phyloP scores from a whole-genome alignment of 2,113 vertebrate species.

The Xiphias gladius region DNA sequence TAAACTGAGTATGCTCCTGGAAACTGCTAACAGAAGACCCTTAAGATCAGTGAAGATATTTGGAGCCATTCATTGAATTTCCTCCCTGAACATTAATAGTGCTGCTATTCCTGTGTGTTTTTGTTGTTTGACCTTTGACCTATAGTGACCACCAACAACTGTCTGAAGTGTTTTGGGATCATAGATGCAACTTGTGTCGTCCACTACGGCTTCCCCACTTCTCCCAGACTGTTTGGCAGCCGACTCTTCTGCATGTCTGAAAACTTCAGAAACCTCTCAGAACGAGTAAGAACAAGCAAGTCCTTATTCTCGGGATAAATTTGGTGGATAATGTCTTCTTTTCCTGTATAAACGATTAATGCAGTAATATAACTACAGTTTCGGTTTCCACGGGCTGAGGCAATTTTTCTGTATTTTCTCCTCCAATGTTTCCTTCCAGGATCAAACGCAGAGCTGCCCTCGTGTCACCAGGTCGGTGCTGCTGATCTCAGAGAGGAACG shows the following conservation, averaged over 20 bases:
- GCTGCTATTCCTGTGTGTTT: neutral
- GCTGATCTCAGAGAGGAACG: slow-evolving; percentile 87
- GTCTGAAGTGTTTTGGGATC: slow-evolving; percentile 84
- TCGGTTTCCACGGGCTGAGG: neutral
- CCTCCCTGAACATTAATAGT: neutral
- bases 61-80: neutral
- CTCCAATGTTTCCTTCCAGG: slow-evolving; percentile 48
- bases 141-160: slow-evolving; percentile 89
- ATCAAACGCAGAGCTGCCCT: slow-evolving; percentile 38
- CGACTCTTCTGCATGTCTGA: slow-evolving; percentile 88
- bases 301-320: neutral
- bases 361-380: neutral
- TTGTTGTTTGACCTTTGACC: slow-evolving; percentile 12
- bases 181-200: slow-evolving; percentile 91
- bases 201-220: slow-evolving; percentile 91
- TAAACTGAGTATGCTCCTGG: slow-evolving; percentile 67
- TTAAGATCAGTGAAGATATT: neutral
- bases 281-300: slow-evolving; percentile 76
- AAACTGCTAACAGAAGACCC: neutral
- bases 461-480: slow-evolving; percentile 84
- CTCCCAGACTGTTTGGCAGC: slow-evolving; percentile 85
- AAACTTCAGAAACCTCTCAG: slow-evolving; percentile 83
- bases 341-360: neutral
- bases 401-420: neutral
- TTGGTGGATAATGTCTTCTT: too few species aligned